Evolutionary conservation across 1,140 invertebrate genomes (phyloP), one percentile per base, ranked within the genome.

Genomic region (Linepithema humile): DNA sequence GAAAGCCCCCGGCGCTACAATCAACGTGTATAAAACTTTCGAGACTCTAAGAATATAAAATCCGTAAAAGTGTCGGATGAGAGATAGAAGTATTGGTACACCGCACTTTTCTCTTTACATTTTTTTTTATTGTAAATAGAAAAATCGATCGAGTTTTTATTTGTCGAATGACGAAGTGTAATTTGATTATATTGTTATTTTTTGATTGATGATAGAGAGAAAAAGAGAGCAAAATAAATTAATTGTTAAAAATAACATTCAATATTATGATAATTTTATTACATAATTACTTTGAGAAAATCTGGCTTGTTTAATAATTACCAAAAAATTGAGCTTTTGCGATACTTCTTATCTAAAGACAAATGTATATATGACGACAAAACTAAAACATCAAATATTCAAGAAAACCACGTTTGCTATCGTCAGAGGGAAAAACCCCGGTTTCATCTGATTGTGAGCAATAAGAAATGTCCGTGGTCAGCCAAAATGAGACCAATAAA

Each of bases 381-480:
- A 84, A 87, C 10, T 40, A 77, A 20, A 75, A 15, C 35, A 29
- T 32, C 45, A 60, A 86, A 75, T 74, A 87, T 80, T 55, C 74
- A 12, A 45, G 32, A 60, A 80, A 87, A 88, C 57, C 38, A 45
- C 43, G 60, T 48, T 69, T 48, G 32, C 60, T 62, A 40, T 80
- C 45, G 59, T 67, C 57, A 50, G 26, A 9, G 57, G 40, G 10
- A 57, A 60, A 10, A 32, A 15, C 7, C 15, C 43, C 17, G 40
- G 53, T 77, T 83, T 60, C 50, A 29, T 15, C 57, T 50, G 26
- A 67, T 55, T 55, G 12, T 9, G 1, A 32, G 73, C 38, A 59
- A 84, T 74, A 87, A 87, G 82, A 80, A 84, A 88, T 84, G 48
- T 70, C 67, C 43, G 35, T n/a, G 82, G 67, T 88, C 73, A 80